Base-by-base conservation (phyloP, 2,113 vertebrate species). In the Heterocephalus glaber region DNA sequence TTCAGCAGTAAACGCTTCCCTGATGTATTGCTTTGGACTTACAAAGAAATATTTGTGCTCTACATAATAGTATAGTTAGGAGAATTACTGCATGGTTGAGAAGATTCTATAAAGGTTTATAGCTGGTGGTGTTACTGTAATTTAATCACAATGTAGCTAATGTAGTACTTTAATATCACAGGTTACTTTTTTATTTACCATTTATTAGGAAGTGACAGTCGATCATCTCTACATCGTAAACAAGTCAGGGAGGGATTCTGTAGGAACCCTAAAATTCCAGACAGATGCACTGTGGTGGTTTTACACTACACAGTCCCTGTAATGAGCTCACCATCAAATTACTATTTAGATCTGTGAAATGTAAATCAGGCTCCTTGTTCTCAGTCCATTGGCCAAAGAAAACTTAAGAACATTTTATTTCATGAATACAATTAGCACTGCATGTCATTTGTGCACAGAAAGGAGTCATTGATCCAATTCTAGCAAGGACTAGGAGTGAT, bases 21-120 rank as follows among this genome's bases (percentile, higher is more conserved):
- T 99, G 98, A 99, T 99, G 98, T 99, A 99, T 99, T 97, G 98
- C 98, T 98, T 98, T 3, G 93, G 98, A 98, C 98, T 98, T 98
- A 98, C 98, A 98, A 98, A 99, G 99, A 99, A 99, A 99, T 99
- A 99, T 99, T 99, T 99, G 98, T 98, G 98, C 98, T 99, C 98
- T 98, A 98, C 98, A 98, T 99, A 98, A 99, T 98, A 98, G 98
- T 98, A 98, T 98, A 98, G 98, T 98, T 98, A 98, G 98, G 98
- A 98, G 98, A 98, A 98, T 98, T 98, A 98, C 98, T 98, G 98
- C 98, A 99, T 97, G 98, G 98, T 98, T 98, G 98, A 98, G 98
- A 97, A 98, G 98, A 97, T 98, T 98, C 98, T 97, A 98, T 98
- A 99, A 98, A 98, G 98, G 97, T 98, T 99, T 98, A 98, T 98